Base-by-base conservation (phyloP, 2,113 vertebrate genomes). In the Stictonetta naevosa region DNA sequence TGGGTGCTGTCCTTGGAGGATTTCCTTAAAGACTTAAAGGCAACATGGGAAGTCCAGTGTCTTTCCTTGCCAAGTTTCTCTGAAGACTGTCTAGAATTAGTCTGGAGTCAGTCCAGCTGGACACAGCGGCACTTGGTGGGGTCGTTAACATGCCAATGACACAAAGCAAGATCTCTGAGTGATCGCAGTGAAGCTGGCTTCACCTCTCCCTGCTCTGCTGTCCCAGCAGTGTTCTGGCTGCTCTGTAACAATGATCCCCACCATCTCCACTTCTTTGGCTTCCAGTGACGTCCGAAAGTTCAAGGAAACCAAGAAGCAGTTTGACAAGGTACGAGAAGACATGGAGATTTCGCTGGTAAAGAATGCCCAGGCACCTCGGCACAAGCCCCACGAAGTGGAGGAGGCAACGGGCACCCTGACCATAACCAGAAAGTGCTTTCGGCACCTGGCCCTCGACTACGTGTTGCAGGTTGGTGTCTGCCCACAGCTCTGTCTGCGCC, bases 281-380 rank as follows among this genome's bases (percentile, higher is more conserved):
- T 91, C 22, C 97, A 99, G 99, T 60, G 99, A 99, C 0, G 99
- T 99, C 25, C 96, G 99, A 17, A 99, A 99, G 89, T 99, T 99
- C 97, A 99, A 99, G 97, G 99, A 99, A 92, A 99, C 99, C 13
- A 99, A 99, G 98, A 99, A 99, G 97, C 99, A 99, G 95, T 99
- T 99, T 17, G 99, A 99, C 87, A 98, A 98, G 40, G 99, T 99
- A 60, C 97, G 99, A 0, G 99, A 99, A 90, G 99, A 99, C 75
- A 97, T 99, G 99, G 99, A 99, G 82, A 98, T 99, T 7, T 99
- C 99, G 0, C 98, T 99, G 97, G 99, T 99, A 97, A 99, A 99
- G 98, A 99, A 99, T 0, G 99, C 99, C 7, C 99, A 99, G 97
- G 99, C 99, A 0, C 98, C 99, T 0, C 97, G 98, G 46, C 99